Conservation (phyloP, 2,888 invertebrate species). For the Morpho deidamia region DNA sequence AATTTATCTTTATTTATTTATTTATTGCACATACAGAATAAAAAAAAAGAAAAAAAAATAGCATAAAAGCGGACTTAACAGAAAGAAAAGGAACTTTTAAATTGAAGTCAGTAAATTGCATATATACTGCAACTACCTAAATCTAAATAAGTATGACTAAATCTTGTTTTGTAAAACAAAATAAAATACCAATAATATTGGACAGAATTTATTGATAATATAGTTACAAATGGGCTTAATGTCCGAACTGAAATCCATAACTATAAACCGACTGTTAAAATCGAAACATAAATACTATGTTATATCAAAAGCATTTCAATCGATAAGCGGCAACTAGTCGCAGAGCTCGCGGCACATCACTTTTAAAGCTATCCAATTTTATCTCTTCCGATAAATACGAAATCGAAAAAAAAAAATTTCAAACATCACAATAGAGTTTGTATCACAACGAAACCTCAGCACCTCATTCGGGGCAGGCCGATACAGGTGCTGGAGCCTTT, state of each 20-base stretch:
- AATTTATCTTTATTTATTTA: too few relatives aligned
- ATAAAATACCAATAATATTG: slow-evolving; percentile 53
- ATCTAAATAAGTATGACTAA: too few relatives aligned
- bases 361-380: slow-evolving; percentile 51
- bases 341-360: slow-evolving; percentile 36
- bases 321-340: slow-evolving; percentile 50
- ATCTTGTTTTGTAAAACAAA: slow-evolving; percentile 15
- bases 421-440: slow-evolving; percentile 56
- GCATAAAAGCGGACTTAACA: too few relatives aligned
- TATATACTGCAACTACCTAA: too few relatives aligned
- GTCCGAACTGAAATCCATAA: slow-evolving; percentile 37
- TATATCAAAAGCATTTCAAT: slow-evolving; percentile 60
- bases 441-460: slow-evolving; percentile 44
- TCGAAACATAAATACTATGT: slow-evolving; percentile 75
- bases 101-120: too few relatives aligned
- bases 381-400: slow-evolving; percentile 37
- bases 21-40: too few relatives aligned
- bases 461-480: slow-evolving; percentile 7
- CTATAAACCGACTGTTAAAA: slow-evolving; percentile 43
- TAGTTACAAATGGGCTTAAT: slow-evolving; percentile 62
- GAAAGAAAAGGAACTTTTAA: too few relatives aligned
- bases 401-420: slow-evolving; percentile 42
- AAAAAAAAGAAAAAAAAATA: too few relatives aligned
- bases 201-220: slow-evolving; percentile 73
- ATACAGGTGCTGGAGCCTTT: slow-evolving; percentile 35